Evolutionary conservation across 2,113 vertebrate species (phyloP), one percentile per base, ranked within the genome.

Genomic region (Speoplatyrhinus poulsoni): DNA sequence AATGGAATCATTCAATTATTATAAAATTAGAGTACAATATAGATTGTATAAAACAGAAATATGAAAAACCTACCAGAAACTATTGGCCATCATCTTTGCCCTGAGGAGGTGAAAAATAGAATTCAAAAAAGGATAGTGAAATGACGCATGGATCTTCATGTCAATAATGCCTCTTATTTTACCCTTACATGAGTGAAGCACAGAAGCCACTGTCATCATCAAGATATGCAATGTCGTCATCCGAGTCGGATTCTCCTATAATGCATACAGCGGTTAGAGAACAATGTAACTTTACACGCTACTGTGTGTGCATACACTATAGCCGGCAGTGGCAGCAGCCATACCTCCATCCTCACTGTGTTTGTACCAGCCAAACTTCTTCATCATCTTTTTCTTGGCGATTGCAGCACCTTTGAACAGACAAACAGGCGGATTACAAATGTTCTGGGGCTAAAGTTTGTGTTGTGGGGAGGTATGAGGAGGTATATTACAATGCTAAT

Each of bases 331-430:
- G 50, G 1, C 4, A 15, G 19, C 17, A 15, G 16, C 1, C 50
- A 32, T 70, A 85, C 92, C 84, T 82, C 84, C 92, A 10, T 93
- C 92, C 76, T 93, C 92, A 16, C 83, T 93, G 81, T 89, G 91
- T 66, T 93, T 93, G 77, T 93, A 93, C 92, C 92, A 93, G 67
- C 92, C 92, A 12, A 92, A 93, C 84, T 93, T 93, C 85, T 93
- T 93, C 92, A 93, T 93, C 91, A 93, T 92, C 81, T 93, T 93
- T 46, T 93, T 93, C 88, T 93, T 93, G 48, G 92, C 91, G 13
- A 93, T 92, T 1, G 91, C 92, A 74, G 91, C 91, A 56, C 88
- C 90, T 91, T 62, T 53, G 19, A n/a, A 33, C 15, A 60, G 3
- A 62, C 60, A 64, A 0, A 46, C 2, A 77, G 46, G 1, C 47